phyloP scores from a whole-genome alignment of 2,797 vertebrate genomes.

The Clarias laeviceps region DNA sequence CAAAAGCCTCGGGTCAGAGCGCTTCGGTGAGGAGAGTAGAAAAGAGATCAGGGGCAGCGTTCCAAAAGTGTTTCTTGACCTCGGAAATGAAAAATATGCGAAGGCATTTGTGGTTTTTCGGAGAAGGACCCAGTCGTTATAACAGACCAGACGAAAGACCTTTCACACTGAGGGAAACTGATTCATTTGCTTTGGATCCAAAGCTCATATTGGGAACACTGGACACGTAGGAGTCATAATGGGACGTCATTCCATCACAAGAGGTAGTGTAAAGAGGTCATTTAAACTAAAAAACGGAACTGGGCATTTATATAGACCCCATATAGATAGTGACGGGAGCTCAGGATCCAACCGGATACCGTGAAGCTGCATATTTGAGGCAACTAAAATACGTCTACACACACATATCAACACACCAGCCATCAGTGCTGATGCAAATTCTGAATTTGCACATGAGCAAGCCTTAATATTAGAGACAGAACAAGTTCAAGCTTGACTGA shows the following conservation, averaged over 20 bases:
- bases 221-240: neutral
- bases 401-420: neutral
- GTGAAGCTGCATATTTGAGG: neutral
- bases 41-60: neutral
- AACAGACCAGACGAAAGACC: neutral
- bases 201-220: neutral
- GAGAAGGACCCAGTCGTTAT: neutral
- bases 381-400: neutral
- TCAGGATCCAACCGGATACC: neutral
- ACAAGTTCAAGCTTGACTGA: neutral
- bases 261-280: no score
- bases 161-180: neutral
- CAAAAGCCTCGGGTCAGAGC: slow-evolving; percentile 61
- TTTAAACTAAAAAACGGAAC: no score
- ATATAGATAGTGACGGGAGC: neutral
- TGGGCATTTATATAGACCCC: neutral
- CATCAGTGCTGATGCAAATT: slow-evolving; percentile 4
- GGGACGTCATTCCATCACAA: neutral
- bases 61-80: no score
- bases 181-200: neutral
- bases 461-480: neutral
- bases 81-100: neutral
- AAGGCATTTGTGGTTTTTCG: neutral
- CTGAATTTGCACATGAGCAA: neutral
- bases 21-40: neutral